Evolutionary conservation across 1,140 invertebrate species (phyloP).

Genomic region (Cyclina sinensis): DNA sequence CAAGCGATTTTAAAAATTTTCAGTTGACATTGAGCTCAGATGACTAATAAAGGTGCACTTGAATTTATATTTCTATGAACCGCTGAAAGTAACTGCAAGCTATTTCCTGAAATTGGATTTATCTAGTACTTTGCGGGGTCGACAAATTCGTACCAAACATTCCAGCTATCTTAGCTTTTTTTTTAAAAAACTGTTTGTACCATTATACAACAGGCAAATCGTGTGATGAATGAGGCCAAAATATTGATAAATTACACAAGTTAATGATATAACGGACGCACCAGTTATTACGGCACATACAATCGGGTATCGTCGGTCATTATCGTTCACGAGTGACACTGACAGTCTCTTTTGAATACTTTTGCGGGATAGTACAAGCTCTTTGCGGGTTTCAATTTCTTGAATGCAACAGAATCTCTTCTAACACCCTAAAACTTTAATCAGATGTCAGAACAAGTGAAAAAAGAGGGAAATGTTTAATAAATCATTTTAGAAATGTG

Average conservation of each 20-base stretch:
- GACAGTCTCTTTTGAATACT: constrained; percentile 11
- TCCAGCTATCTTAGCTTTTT: not conserved
- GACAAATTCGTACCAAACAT: not conserved
- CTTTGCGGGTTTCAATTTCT: not conserved
- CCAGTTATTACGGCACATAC: constrained; percentile 5
- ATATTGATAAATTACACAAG: not conserved
- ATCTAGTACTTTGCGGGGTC: too few species aligned
- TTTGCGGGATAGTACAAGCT: not conserved
- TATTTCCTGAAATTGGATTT: not conserved
- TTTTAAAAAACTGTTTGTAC: not conserved
- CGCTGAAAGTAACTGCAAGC: not conserved
- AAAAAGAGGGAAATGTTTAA: constrained; percentile 13
- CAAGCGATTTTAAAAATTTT: not conserved
- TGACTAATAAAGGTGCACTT: not conserved
- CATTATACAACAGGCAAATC: not conserved
- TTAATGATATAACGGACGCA: constrained; percentile 53
- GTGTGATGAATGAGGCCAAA: not conserved
- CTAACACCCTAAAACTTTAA: not conserved
- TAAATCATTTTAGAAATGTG: constrained; percentile 2
- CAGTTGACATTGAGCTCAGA: not conserved
- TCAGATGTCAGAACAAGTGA: not conserved
- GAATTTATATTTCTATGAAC: not conserved
- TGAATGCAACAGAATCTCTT: not conserved
- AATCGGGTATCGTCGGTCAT: constrained; percentile 24
- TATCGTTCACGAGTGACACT: constrained; percentile 38